Percentiles rank a stretch among this genome's conserved stretches.
Conservation (phyloP, 2,888 invertebrate species). For the Azorinus chamasolen region DNA sequence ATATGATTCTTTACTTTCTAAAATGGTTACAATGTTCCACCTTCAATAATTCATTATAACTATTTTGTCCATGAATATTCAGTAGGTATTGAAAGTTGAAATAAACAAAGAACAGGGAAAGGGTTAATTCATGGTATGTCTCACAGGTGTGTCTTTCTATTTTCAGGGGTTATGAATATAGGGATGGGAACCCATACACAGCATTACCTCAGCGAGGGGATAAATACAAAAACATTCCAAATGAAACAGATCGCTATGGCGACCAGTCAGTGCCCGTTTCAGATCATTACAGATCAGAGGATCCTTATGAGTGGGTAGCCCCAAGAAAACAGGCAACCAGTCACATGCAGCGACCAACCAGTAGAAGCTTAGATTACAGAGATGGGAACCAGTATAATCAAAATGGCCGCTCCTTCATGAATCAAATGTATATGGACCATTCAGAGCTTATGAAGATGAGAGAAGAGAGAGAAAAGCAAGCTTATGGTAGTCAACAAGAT, state of each 20-base stretch:
- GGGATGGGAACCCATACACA: conserved; percentile 59
- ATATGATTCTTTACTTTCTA: no score
- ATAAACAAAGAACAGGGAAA: no score
- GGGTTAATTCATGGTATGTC: no score
- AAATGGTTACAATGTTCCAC: no score
- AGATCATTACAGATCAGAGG: conserved; percentile 62
- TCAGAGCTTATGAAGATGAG: conserved; percentile 72
- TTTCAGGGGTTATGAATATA: conserved; percentile 68
- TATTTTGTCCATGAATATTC: no score
- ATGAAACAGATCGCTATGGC: conserved; percentile 38
- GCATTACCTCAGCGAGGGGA: conserved; percentile 48
- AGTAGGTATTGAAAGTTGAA: no score
- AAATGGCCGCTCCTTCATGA: conserved; percentile 75
- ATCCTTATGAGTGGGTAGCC: conserved; percentile 79
- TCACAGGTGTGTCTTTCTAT: no score
- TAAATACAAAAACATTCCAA: conserved; percentile 56
- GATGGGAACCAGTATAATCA: conserved; percentile 41
- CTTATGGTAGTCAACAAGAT: conserved; percentile 68
- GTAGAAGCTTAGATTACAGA: conserved; percentile 38
- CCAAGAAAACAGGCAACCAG: conserved; percentile 50
- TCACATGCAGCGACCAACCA: conserved; percentile 21
- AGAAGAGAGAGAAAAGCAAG: conserved; percentile 52
- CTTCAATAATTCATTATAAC: no score
- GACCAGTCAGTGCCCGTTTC: conserved; percentile 26
- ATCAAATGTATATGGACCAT: conserved; percentile 84